Base-by-base conservation (phyloP, 2,888 invertebrate genomes). In the Lithophane semibrunnea region DNA sequence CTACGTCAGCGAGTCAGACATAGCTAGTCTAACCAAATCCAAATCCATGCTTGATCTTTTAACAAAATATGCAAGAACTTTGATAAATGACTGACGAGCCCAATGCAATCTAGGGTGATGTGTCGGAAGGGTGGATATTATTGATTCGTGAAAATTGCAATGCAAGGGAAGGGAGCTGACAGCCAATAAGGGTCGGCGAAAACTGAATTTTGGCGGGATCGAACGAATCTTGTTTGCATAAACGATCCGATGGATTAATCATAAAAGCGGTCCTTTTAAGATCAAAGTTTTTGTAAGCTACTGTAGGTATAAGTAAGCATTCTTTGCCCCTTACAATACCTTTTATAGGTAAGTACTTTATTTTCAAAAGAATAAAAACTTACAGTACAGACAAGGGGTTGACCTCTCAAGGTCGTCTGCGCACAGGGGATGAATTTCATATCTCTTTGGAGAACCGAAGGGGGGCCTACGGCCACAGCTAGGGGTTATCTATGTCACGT, bases 141-240 rank as follows among this genome's bases (percentile, higher is more conserved):
- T 76, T 80, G 80, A 79, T 79, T 65, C 16, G 21, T 58, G 52
- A 52, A 78, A 52, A 75, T 52, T 71, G 71, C 67, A 58, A 13
- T 24, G 13, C 60, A 70, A 68, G 54, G 47, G 63, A 29, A 29
- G 71, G 37, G 47, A 37, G 12, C 3, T 16, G 42, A 9, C 42
- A 64, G 10, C 79, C 74, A 79, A 79, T 79, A 49, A 52, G 37
- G 56, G 13, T 44, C 42, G 24, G 64, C 79, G 52, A 58, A 42
- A 37, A 54, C 42, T 72, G 13, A 65, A 58, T 54, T 64, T 64
- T 44, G 49, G 73, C 74, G 74, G 61, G 56, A 44, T n/a, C 52
- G 10, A 52, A 56, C 29, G 16, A 63, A 73, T 29, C 42, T 21
- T 21, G 67, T 73, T 78, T 73, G 37, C 68, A 47, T 74, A 68